Evolutionary conservation across 2,888 invertebrate genomes (phyloP), one percentile per base, ranked within the genome.

Genomic region (Eristalis intricaria): DNA sequence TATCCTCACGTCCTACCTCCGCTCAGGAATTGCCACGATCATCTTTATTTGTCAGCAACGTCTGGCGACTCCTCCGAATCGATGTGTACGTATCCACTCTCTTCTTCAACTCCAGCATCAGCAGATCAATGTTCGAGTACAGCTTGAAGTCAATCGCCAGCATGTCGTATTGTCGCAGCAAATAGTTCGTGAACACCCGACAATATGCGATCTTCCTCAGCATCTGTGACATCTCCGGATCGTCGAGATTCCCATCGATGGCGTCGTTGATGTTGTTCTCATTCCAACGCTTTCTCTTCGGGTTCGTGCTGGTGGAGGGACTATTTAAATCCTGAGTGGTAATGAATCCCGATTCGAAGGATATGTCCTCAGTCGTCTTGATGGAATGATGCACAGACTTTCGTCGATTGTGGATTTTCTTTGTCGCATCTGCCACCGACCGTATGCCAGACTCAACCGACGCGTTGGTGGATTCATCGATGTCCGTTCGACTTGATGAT

Each of bases 141-240:
- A 87, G 32, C n/a, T 84, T 70, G 19, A 87, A 87, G 10, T 87
- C 84, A 64, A 87, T 84, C 4, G 79, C 38, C 26, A 80, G 64
- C 87, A 87, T 87, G 11, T 84, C 76, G 58, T 80, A 87, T 60
- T 84, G 87, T 3, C 84, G 70, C 15, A 87, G 68, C 4, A 87
- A 29, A 19, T 87, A 87, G n/a, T 87, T 84, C 4, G 84, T 60
- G 15, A 84, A 87, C 1, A 84, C 87, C 0, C 87, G 79, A 56
- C 79, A 87, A 29, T 84, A 87, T 3, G 87, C 87, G 11, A 87
- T 87, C 23, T 80, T 87, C 11, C 11, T 58, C 0, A 87, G 19
- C 19, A 68, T 10, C 13, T n/a, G 64, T 8, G 7, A 63, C 38
- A 80, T 40, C 56, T 87, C 69, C 32, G 66, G 68, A 50, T 87